Evolutionary conservation across 2,113 vertebrate genomes (phyloP).

Genomic region (Onychorhynchus coronatus): DNA sequence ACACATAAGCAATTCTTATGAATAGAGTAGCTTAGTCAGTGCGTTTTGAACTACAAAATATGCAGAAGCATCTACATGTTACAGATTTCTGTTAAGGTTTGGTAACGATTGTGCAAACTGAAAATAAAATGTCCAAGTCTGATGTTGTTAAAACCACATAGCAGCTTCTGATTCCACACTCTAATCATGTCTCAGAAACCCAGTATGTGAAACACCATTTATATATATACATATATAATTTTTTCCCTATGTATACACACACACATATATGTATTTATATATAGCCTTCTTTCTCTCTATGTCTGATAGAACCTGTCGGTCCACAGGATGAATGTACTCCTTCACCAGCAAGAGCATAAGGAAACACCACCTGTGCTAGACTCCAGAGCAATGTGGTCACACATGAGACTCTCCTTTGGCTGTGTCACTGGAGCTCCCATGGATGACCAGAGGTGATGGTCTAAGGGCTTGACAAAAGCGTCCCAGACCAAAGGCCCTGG

Average conservation of each 20-base stretch:
- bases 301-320: neutral
- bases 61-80: neutral
- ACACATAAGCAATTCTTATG: neutral
- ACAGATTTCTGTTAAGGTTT: neutral
- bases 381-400: fast-evolving
- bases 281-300: neutral
- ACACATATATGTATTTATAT: neutral
- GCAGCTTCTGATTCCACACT: neutral
- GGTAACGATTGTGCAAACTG: neutral
- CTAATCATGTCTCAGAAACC: neutral
- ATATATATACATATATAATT: neutral
- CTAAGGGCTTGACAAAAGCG: neutral
- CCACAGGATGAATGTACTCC: neutral
- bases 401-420: fast-evolving
- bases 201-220: neutral
- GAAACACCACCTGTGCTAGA: fast-evolving
- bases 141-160: neutral
- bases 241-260: neutral
- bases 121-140: neutral
- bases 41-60: neutral
- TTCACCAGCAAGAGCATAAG: neutral
- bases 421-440: neutral
- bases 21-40: neutral
- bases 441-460: neutral
- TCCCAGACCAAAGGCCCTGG: neutral